These are phyloP conservation scores for Melanocharis versteri DNA, from an alignment of 2,113 vertebrate genomes.

Conservation along the genomic window DNA sequence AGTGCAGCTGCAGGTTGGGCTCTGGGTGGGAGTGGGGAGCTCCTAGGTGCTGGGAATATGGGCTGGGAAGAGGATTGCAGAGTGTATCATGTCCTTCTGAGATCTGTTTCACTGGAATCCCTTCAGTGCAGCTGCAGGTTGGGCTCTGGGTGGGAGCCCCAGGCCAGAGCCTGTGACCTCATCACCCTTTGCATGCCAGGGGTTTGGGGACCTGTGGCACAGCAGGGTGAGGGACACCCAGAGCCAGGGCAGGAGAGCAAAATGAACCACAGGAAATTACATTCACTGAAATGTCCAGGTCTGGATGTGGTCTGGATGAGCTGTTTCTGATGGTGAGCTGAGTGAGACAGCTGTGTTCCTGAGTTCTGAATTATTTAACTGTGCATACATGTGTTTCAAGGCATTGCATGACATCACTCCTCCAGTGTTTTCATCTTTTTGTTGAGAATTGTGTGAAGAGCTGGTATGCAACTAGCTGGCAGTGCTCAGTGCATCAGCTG, in stretches of 20 bases:
- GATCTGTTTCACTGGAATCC: neutral
- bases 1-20: too few relatives aligned
- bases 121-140: too few relatives aligned
- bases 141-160: neutral
- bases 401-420: neutral
- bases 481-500: neutral
- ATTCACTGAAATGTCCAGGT: neutral
- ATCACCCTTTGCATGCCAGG: neutral
- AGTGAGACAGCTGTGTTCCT: neutral
- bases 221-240: neutral
- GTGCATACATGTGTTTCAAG: neutral
- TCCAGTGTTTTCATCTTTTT: neutral
- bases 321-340: neutral
- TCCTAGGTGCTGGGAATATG: too few relatives aligned
- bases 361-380: neutral
- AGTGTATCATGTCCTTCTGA: neutral
- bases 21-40: neutral
- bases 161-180: neutral
- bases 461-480: neutral
- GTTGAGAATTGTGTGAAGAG: neutral
- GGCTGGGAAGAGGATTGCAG: neutral
- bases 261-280: neutral
- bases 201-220: neutral
- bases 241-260: neutral
- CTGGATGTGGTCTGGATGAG: neutral